Base-by-base conservation (phyloP, 2,113 vertebrate genomes). In the Phrynocephalus versicolor region DNA sequence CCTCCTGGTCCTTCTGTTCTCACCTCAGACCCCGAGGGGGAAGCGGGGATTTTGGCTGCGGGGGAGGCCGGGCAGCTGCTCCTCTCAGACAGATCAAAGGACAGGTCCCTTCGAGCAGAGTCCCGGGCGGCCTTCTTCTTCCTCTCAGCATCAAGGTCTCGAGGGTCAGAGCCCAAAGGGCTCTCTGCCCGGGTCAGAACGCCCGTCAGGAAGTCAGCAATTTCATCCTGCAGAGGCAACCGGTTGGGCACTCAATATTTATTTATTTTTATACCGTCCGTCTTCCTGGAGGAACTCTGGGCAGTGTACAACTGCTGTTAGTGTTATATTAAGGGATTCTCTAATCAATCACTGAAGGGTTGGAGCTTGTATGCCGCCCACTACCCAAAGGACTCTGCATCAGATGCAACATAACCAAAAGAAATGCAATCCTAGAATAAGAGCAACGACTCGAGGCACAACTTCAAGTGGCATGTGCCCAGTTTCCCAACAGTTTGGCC, bases 11-110 rank as follows among this genome's bases (percentile, higher is more conserved):
- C 6, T 27, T 10, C 57, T 6, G 37, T 1, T 19, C 93, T 12
- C 86, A 98, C 98, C 97, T 99, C 99, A 0, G 98, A 99, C 14
- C 98, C 98, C 0, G 98, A 99, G 1, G 98, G 98, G 0, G 98
- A 99, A 58, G 98, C 97, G 0, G 98, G 97, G 83, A 99, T 94
- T 92, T 96, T 96, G 72, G 98, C 92, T 0, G 97, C 98, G 0
- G 98, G 98, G 0, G 98, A 99, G 23, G 97, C 89, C 0, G 98
- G 97, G 2, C 97, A 96, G 85, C 97, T 98, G 92, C 91, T 94
- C 86, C 98, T 95, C 57, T 99, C 99, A 0, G 96, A 90, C 72
- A 97, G 77, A 72, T 99, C 98, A 3, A 98, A 98, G 0, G 97
- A 96, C 88, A 99, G 89, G 70, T 99, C 98, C 86, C 98, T 96